Evolutionary conservation across 1,140 invertebrate species (phyloP).

Genomic region (Globodera ellingtonae): DNA sequence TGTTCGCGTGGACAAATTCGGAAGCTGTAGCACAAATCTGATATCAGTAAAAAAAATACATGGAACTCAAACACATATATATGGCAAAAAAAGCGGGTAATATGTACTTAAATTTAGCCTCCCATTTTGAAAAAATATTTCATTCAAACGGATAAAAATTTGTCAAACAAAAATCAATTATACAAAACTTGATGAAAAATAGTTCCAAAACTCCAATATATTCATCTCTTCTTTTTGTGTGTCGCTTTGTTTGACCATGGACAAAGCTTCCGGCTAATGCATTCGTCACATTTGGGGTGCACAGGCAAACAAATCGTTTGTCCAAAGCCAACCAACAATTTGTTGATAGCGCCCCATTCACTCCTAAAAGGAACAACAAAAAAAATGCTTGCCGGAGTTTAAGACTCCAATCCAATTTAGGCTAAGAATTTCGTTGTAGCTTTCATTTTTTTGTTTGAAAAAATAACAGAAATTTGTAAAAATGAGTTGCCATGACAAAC

Average conservation of each 20-base stretch:
- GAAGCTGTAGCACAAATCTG: not conserved
- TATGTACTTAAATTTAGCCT: not conserved
- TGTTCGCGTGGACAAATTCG: no score
- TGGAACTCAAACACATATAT: not conserved
- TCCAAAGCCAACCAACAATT: constrained; percentile 40
- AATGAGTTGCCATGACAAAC: constrained; percentile 9
- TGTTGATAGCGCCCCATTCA: constrained; percentile 43
- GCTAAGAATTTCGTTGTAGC: no score
- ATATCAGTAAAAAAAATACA: not conserved
- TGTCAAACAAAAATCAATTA: no score
- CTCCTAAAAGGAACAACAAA: constrained; percentile 33
- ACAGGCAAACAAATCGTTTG: constrained; percentile 28
- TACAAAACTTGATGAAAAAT: no score
- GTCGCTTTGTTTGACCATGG: not conserved
- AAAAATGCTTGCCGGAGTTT: constrained; percentile 17
- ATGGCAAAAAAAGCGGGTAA: not conserved
- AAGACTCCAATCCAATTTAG: not conserved
- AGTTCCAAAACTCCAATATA: no score
- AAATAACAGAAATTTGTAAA: not conserved
- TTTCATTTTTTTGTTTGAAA: not conserved
- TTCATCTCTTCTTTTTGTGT: no score
- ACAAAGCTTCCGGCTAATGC: not conserved
- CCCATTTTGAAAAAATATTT: constrained; percentile 20
- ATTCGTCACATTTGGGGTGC: constrained; percentile 8
- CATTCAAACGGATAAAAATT: not conserved